Evolutionary conservation across 2,888 invertebrate genomes (phyloP), one percentile per base, ranked within the genome.

Genomic region (Dolomedes plantarius): DNA sequence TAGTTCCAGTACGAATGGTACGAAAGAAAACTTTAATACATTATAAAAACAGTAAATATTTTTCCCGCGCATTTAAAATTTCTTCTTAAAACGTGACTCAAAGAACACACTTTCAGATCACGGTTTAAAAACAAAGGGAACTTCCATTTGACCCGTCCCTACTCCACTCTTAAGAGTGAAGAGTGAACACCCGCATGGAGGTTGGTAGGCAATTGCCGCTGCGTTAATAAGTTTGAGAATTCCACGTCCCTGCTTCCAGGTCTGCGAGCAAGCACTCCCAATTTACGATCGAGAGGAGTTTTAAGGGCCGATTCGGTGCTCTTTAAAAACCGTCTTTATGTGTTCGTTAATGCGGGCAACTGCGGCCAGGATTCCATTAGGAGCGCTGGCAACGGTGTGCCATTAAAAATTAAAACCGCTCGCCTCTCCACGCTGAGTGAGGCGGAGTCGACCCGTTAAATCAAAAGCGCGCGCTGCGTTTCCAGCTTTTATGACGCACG

Each of bases 271-370:
- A 39, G 69, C 67, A 67, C 65, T 75, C 56, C n/a, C 65, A 68
- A 65, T 83, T 77, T 83, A 72, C 77, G 77, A 77, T 31, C 36
- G 27, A 31, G 36, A 62, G n/a, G 29, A 29, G 72, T 73, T 83
- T 83, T 83, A 77, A 77, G 83, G 32, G 82, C 23, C 81, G 81
- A 81, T 81, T 71, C 75, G 75, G 41, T 27, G 46, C 76, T 83
- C 83, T 77, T 83, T 83, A 83, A 83, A 83, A 83, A 83, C 56
- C 65, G 76, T 77, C 83, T 83, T 83, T 83, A 83, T 83, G 83
- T 56, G 77, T 73, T 67, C 50, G 83, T 73, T 83, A 83, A 83
- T 83, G 83, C 73, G 77, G 73, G 46, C 73, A 31, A 62, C 73
- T 74, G 73, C 73, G 62, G 73, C 65, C 77, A 72, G 56, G 73